Evolutionary conservation across 2,113 vertebrate species (phyloP).

Genomic region (Pelecanus crispus): DNA sequence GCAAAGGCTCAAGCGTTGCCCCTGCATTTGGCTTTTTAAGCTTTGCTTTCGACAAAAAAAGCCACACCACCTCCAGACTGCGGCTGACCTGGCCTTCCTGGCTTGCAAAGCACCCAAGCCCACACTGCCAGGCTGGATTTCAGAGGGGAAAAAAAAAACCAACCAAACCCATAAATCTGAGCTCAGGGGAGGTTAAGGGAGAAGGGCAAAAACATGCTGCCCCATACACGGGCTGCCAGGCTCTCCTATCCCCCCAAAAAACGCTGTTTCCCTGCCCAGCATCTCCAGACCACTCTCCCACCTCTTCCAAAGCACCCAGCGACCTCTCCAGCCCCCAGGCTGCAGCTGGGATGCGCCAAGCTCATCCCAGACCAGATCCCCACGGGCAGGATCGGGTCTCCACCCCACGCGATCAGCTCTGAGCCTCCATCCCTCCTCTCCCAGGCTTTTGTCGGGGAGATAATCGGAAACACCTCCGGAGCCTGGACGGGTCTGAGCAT

Average conservation of each 20-base stretch:
- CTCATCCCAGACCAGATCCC: background rate
- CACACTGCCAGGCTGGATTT: background rate
- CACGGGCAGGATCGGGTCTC: background rate
- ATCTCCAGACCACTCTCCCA: background rate
- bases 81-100: background rate
- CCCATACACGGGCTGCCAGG: no score
- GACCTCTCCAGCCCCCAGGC: background rate
- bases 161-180: background rate
- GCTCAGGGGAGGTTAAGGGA: background rate
- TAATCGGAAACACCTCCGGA: accelerated
- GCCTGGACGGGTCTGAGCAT: background rate
- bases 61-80: background rate
- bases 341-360: background rate
- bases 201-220: background rate
- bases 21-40: background rate
- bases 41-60: background rate
- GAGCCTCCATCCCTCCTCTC: background rate
- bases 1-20: background rate
- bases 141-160: no score
- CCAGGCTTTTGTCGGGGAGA: background rate
- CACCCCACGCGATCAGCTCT: background rate
- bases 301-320: background rate
- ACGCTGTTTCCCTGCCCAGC: background rate
- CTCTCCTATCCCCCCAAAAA: background rate
- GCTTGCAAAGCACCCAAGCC: background rate